Evolutionary conservation across 2,888 invertebrate genomes (phyloP), one percentile per base, ranked within the genome.

Genomic region (Cotesia congregata): DNA sequence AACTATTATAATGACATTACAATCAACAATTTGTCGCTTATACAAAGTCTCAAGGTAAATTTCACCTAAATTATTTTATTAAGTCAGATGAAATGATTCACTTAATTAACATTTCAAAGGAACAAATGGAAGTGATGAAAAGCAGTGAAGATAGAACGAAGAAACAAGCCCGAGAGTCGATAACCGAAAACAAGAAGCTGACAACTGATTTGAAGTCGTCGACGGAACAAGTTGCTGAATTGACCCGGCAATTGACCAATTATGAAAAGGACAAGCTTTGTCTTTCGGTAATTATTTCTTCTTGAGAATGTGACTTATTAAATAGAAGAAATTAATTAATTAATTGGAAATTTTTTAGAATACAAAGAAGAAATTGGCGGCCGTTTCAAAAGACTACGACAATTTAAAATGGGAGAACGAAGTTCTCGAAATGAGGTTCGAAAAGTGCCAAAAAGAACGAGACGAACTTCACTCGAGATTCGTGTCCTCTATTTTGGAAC

Each of bases 1-100:
- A 96, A 95, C 89, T 98, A 98, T 90, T 98, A 98, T 86, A 97
- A 97, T 85, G 97, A 98, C 84, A 97, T 98, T 73, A 97, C 97
- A 0, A 91, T 97, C 12, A 98, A 98, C 88, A 98, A 98, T 90
- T 91, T 98, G 81, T 96, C 97, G 0, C 91, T 98, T 1, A 98
- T 98, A 77, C 95, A 95, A 86, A 95, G 95, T 82, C 91, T 98
- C 59, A 98, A 98, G 91, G 94, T 93, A 87, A 80, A 77, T 72
- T 79, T 78, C 1, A 17, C 38, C 1, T 17, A 5, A 9, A 68
- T 70, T 39, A 30, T 30, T 72, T 7, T 60, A 41, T 59, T 30
- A 9, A 30, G 2, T 30, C 30, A 2, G 0, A 30, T 30, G 30
- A 17, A n/a, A n/a, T n/a, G n/a, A 30, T 30, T 30, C 3, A 30